These are phyloP conservation scores for Pimpla rufipes DNA, from an alignment of 2,888 invertebrate genomes.

Conservation along the genomic window DNA sequence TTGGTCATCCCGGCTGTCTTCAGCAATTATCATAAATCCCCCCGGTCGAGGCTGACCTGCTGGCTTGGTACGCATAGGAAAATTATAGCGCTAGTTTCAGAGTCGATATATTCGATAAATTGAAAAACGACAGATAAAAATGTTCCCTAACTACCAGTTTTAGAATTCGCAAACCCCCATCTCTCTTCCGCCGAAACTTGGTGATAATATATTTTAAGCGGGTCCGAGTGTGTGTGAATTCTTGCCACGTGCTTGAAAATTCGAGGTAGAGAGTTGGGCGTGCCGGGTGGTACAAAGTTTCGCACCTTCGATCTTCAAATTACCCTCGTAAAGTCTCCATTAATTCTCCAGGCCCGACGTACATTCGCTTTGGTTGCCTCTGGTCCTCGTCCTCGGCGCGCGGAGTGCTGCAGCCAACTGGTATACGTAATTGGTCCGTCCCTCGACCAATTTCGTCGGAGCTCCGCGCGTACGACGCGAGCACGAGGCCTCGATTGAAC, in stretches of 20 bases:
- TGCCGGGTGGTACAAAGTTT: slow-evolving; percentile 55
- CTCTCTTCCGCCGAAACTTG: slow-evolving; percentile 20
- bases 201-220: slow-evolving; percentile 39
- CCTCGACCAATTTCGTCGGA: slow-evolving; percentile 40
- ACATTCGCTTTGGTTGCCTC: slow-evolving; percentile 43
- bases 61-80: neutral
- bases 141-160: slow-evolving; percentile 18
- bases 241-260: slow-evolving; percentile 46
- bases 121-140: neutral
- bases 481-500: slow-evolving; percentile 31
- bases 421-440: slow-evolving; percentile 50
- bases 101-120: neutral
- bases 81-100: slow-evolving; percentile 9
- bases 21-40: neutral
- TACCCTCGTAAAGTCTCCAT: slow-evolving; percentile 69
- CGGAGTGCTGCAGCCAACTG: slow-evolving; percentile 9
- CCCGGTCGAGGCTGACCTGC: neutral
- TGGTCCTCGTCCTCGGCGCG: slow-evolving; percentile 20
- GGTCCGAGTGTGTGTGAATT: neutral
- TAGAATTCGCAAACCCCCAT: slow-evolving; percentile 3
- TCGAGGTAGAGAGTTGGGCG: slow-evolving; percentile 18
- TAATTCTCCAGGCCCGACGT: slow-evolving; percentile 56
- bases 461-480: slow-evolving; percentile 17
- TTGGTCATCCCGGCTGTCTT: neutral
- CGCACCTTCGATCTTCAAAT: slow-evolving; percentile 67